phyloP scores from a whole-genome alignment of 1,140 invertebrate species.

The Zaprionus camerounensis region DNA sequence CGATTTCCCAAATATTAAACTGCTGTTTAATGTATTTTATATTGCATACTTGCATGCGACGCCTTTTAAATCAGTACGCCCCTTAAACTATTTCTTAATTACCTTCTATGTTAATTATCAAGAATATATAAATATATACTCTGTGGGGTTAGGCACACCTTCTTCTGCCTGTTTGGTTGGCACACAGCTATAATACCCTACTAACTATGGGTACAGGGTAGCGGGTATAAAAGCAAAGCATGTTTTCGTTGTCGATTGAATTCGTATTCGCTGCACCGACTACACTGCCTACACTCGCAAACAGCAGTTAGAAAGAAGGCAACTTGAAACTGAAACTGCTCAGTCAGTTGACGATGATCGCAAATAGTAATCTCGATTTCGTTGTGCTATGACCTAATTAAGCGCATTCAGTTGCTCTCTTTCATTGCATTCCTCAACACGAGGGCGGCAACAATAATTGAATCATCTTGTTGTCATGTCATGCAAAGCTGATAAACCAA shows the following conservation, averaged over 20 bases:
- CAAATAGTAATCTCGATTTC: background rate
- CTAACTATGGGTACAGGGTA: no score
- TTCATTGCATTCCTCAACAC: background rate
- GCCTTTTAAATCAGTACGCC: no score
- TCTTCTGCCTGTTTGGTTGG: no score
- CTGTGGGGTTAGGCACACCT: no score
- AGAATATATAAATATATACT: no score
- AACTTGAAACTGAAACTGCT: background rate
- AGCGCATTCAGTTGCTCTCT: background rate
- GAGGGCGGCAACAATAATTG: slow-evolving; percentile 5
- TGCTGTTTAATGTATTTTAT: no score
- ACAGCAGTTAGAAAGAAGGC: background rate
- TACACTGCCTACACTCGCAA: background rate
- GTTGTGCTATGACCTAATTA: slow-evolving; percentile 1
- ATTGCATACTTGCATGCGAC: no score
- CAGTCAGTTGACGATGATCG: background rate
- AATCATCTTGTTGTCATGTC: background rate
- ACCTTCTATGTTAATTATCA: no score
- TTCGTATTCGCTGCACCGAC: background rate
- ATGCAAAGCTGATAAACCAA: background rate
- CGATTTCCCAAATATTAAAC: no score
- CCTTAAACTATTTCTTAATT: no score
- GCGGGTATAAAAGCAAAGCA: background rate
- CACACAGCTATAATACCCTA: no score
- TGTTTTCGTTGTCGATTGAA: background rate